Conservation (phyloP, 64 coral and sea anemone species). For the Dendronephthya gigantea region DNA sequence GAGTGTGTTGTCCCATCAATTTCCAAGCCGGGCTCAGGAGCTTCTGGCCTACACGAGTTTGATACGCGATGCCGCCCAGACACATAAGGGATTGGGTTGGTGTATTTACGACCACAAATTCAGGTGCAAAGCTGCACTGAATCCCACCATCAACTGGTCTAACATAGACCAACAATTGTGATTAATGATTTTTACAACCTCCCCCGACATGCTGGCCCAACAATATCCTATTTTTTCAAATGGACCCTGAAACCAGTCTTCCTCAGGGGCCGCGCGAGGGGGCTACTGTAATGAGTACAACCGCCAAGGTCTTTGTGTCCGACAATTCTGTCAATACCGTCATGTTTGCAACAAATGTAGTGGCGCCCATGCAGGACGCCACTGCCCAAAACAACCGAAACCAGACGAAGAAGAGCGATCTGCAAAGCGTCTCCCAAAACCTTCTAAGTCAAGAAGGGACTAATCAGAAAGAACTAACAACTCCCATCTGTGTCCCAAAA, state of each 20-base stretch:
- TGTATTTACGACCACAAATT: not conserved
- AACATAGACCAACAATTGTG: not conserved
- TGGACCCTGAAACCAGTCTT: not conserved
- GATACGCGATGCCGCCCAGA: not conserved
- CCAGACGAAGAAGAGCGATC: too few relatives aligned
- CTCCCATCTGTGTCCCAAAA: not conserved
- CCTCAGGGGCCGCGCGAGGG: not conserved
- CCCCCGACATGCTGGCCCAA: not conserved
- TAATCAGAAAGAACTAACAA: not conserved
- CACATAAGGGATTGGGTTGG: not conserved
- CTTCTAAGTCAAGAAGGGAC: not conserved
- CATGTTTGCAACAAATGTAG: not conserved
- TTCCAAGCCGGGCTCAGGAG: not conserved
- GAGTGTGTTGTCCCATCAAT: slow-evolving; percentile 2
- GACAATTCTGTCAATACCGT: not conserved
- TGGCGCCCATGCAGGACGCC: too few relatives aligned
- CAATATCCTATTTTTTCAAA: not conserved
- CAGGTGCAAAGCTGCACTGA: not conserved
- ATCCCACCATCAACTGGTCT: not conserved
- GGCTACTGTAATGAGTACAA: not conserved
- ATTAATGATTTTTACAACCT: not conserved
- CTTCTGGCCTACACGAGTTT: not conserved
- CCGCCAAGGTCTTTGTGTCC: not conserved
- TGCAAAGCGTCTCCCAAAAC: not conserved
- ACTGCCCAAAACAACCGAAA: too few relatives aligned